Conservation (phyloP, 2,113 vertebrate genomes). For the Zosterops pallidus region DNA sequence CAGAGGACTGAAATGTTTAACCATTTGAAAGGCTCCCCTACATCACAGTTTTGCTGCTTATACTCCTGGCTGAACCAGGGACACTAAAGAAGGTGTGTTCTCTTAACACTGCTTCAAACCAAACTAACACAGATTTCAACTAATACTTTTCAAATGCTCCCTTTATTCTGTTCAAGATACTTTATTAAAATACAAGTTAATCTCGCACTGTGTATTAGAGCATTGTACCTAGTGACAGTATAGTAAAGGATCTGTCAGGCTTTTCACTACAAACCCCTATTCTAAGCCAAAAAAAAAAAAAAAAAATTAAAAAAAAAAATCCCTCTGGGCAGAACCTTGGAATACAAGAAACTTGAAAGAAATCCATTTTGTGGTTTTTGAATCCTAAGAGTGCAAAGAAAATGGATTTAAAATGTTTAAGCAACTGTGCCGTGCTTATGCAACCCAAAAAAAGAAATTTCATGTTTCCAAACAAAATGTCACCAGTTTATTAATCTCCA, state of each 20-base stretch:
- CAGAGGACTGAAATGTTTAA: not conserved
- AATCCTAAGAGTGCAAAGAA: conserved; percentile 51
- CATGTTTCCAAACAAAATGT: not conserved
- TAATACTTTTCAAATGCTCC: conserved; percentile 12
- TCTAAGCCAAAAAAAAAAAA: not conserved
- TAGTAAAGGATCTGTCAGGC: conserved; percentile 48
- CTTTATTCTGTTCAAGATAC: conserved; percentile 12
- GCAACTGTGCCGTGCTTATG: not conserved
- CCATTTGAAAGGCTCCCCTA: not conserved
- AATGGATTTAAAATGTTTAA: conserved; percentile 50
- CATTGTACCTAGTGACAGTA: conserved; percentile 11
- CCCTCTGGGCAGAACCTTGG: conserved; percentile 30
- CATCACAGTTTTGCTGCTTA: not conserved
- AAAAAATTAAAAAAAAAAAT: not conserved
- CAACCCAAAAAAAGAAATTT: conserved; percentile 8
- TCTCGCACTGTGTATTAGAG: conserved; percentile 5
- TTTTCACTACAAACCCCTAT: conserved; percentile 52
- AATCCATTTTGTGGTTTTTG: conserved; percentile 57
- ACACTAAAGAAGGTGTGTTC: not conserved
- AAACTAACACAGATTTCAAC: conserved; percentile 13
- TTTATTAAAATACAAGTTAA: conserved; percentile 44
- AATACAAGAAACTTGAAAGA: conserved; percentile 57
- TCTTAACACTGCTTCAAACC: not conserved
- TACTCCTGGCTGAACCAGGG: not conserved
- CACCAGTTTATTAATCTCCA: not conserved